Percentiles rank a stretch among this genome's conserved stretches.
Conservation (phyloP, 2,797 vertebrate genomes). For the Diglossa cyanea region DNA sequence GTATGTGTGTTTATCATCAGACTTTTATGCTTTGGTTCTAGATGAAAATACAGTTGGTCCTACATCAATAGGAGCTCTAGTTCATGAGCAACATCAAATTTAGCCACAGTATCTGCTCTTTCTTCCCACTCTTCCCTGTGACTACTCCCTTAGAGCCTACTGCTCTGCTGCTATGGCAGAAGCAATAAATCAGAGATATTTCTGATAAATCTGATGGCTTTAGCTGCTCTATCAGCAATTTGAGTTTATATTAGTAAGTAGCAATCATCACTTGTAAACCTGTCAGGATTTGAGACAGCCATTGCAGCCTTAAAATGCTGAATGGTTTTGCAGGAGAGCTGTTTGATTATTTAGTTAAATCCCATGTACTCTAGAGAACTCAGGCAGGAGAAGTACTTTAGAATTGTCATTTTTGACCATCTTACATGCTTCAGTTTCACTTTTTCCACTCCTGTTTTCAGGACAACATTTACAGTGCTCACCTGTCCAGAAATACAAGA, state of each 20-base stretch:
- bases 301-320: neutral
- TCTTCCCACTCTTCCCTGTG: neutral
- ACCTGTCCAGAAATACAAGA: neutral
- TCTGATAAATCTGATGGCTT: neutral
- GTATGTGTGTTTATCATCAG: neutral
- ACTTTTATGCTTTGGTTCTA: neutral
- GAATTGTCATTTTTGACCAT: neutral
- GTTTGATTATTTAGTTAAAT: neutral
- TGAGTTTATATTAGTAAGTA: neutral
- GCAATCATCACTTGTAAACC: neutral
- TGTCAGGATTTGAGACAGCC: neutral
- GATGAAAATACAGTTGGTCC: neutral
- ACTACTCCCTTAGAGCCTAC: neutral
- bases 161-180: neutral
- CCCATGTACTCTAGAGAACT: neutral
- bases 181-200: neutral
- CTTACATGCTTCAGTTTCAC: neutral
- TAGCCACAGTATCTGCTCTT: neutral
- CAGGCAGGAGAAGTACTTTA: neutral
- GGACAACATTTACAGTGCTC: neutral
- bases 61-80: neutral
- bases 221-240: neutral
- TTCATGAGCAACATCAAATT: neutral
- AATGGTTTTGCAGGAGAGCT: neutral
- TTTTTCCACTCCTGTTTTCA: neutral